These are phyloP conservation scores for Naso thynnoides DNA, from an alignment of 2,797 vertebrate genomes.

Conservation along the genomic window DNA sequence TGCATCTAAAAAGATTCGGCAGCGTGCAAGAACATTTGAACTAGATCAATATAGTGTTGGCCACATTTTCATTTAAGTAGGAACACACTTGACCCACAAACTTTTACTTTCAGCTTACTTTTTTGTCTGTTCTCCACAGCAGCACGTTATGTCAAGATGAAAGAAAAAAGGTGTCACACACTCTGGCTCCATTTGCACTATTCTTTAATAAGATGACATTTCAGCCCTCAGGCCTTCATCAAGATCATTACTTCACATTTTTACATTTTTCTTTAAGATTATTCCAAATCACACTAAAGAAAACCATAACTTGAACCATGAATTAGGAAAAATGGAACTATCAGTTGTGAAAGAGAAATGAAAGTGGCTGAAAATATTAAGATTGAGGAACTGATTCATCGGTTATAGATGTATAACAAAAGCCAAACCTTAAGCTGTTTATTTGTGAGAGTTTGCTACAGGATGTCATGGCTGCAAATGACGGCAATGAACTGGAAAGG, in stretches of 20 bases:
- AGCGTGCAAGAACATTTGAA: conserved; percentile 6
- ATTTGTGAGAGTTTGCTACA: not conserved
- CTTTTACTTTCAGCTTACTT: not conserved
- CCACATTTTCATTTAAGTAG: conserved; percentile 18
- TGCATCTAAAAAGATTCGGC: conserved; percentile 2
- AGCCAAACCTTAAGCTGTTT: not conserved
- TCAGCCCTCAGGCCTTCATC: too few relatives aligned
- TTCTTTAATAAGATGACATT: too few relatives aligned
- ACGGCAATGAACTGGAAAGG: conserved; percentile 1
- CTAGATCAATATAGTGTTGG: not conserved
- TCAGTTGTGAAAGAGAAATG: not conserved
- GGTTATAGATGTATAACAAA: not conserved
- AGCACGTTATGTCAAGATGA: not conserved
- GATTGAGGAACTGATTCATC: not conserved
- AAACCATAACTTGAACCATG: too few relatives aligned
- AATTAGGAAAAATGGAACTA: not conserved
- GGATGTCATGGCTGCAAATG: not conserved
- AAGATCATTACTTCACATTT: too few relatives aligned
- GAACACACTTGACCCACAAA: conserved; percentile 17
- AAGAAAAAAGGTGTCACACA: too few relatives aligned
- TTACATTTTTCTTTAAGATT: too few relatives aligned
- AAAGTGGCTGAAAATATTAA: not conserved
- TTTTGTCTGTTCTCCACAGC: not conserved
- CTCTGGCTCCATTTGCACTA: too few relatives aligned
- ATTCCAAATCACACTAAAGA: too few relatives aligned